Evolutionary conservation across 2,797 vertebrate species (phyloP), one percentile per base, ranked within the genome.

Genomic region (Anas flavirostris): DNA sequence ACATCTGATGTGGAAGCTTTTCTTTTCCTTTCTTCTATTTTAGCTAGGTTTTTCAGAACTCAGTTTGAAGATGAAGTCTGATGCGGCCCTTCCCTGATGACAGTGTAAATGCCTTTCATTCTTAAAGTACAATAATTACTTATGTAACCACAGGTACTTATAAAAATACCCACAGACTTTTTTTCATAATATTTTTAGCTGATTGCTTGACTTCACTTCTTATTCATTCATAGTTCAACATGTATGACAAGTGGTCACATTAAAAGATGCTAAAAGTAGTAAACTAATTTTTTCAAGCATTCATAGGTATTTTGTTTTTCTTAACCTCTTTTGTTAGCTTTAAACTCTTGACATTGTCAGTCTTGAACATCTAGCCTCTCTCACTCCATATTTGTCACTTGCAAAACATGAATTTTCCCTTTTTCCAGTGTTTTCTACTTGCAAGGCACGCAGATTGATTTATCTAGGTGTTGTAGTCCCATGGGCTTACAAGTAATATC

Each of bases 71-170:
- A 39, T 58, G 37, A 59, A 59, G 43, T 35, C 48, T 60, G 50
- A 64, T 70, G 39, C 7, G 91, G 22, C 33, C 35, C 16, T 80
- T 89, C 25, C 39, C 48, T 80, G 21, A 56, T 56, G 39, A 43
- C 43, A 46, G 39, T 18, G 28, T 56, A 60, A 21, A 44, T 50
- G 16, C 16, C 52, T 89, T 76, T 72, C 52, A 48, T 85, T 95
- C 70, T 80, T 82, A 77, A 87, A 78, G 46, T 60, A 68, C 48
- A 95, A 86, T 73, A 75, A 66, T 59, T 85, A 44, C 56, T 93
- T 90, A 56, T 28, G 31, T 88, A 91, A 82, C 19, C 31, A 17
- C 41, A 74, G 56, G 60, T 64, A 73, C 17, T 83, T 63, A 33
- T 6, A 66, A 76, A 60, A 81, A 60, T 43, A 81, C 25, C 16